These are phyloP conservation scores for Agrilus cyanescens DNA, from an alignment of 2,888 invertebrate genomes.

Conservation along the genomic window DNA sequence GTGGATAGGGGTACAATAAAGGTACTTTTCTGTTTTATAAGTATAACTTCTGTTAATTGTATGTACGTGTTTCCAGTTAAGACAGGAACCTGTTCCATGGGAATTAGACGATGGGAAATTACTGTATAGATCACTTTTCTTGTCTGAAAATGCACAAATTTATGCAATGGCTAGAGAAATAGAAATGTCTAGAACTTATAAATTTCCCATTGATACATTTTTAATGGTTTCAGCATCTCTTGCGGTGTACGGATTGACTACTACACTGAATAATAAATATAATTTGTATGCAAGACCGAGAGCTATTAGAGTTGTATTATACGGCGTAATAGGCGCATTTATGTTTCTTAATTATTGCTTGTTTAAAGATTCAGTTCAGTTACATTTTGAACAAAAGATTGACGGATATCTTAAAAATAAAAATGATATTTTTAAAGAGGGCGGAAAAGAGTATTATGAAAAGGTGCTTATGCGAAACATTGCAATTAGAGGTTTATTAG, in stretches of 20 bases:
- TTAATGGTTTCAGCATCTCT: slow-evolving; percentile 41
- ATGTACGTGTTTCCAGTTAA: slow-evolving; percentile 38
- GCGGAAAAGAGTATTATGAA: slow-evolving; percentile 65
- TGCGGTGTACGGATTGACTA: slow-evolving; percentile 41
- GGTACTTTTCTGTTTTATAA: slow-evolving; percentile 24
- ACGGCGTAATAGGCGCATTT: slow-evolving; percentile 45
- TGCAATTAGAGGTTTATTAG: slow-evolving; percentile 56
- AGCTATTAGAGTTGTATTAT: slow-evolving; percentile 38
- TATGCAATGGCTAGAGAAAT: slow-evolving; percentile 73
- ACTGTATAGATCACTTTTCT: slow-evolving; percentile 52
- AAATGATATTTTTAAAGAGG: slow-evolving; percentile 52
- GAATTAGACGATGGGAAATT: slow-evolving; percentile 46
- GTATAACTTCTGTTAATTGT: not conserved
- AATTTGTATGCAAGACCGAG: slow-evolving; percentile 45
- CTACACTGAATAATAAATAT: slow-evolving; percentile 40
- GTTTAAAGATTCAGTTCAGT: slow-evolving; percentile 51
- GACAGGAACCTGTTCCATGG: slow-evolving; percentile 53
- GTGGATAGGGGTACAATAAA: slow-evolving; percentile 47
- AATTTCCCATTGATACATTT: slow-evolving; percentile 44
- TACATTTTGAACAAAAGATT: slow-evolving; percentile 47
- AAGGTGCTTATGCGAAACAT: slow-evolving; percentile 62
- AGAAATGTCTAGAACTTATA: slow-evolving; percentile 46
- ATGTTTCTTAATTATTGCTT: slow-evolving; percentile 49
- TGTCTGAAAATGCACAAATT: slow-evolving; percentile 68
- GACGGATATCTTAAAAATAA: slow-evolving; percentile 51